phyloP scores from a whole-genome alignment of 1,140 invertebrate genomes.

The Diorhabda carinulata region DNA sequence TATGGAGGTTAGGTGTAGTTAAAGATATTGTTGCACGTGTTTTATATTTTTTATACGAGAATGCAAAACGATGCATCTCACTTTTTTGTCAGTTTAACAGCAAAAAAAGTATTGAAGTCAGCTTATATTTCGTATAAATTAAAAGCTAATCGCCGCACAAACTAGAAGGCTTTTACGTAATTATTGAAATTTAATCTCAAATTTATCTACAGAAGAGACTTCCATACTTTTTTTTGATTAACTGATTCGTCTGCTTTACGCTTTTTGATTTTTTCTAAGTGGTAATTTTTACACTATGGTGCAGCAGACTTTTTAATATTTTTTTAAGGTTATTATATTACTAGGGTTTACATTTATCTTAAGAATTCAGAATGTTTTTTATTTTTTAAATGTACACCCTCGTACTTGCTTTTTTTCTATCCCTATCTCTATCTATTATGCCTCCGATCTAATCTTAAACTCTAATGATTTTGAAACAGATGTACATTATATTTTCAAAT shows the following conservation, averaged over 20 bases:
- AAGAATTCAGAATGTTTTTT: too few relatives aligned
- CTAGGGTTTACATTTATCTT: neutral
- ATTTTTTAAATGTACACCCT: neutral
- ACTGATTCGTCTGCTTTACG: constrained; percentile 22
- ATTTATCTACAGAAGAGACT: neutral
- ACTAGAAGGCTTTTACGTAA: neutral
- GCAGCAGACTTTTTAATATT: neutral
- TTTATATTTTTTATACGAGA: constrained; percentile 9
- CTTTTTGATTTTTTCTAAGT: constrained; percentile 11
- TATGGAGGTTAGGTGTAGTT: constrained; percentile 71
- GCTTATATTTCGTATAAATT: neutral
- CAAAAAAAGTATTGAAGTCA: neutral
- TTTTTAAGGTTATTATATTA: neutral
- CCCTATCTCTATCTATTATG: too few relatives aligned
- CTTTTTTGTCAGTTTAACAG: neutral
- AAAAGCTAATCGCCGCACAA: neutral
- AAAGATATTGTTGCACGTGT: constrained; percentile 23
- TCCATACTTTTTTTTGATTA: neutral
- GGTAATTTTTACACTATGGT: neutral
- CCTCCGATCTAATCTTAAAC: too few relatives aligned
- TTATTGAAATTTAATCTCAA: too few relatives aligned
- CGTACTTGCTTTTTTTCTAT: neutral
- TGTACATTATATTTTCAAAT: too few relatives aligned
- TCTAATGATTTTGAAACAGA: too few relatives aligned
- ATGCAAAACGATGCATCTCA: neutral